A percentile compares a stretch with the other conserved stretches of the same genome.
Conservation (phyloP, 2,113 vertebrate genomes). For the Nyctibius bracteatus region DNA sequence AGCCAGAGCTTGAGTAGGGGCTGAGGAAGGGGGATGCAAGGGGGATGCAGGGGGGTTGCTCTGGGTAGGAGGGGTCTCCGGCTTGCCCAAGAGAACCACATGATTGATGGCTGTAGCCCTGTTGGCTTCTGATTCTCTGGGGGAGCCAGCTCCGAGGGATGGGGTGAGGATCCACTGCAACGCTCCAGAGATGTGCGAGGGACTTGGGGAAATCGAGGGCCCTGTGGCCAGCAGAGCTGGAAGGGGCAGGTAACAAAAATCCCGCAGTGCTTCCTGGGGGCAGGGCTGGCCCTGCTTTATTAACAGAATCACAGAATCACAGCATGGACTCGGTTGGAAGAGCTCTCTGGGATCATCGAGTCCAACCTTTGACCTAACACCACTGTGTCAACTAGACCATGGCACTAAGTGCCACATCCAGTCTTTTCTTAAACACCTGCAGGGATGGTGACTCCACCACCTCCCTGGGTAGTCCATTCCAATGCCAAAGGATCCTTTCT, state of each 20-base stretch:
- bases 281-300: not conserved
- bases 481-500: no score
- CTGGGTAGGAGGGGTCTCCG: not conserved
- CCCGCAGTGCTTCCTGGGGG: not conserved
- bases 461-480: no score
- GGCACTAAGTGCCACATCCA: no score
- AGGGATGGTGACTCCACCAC: no score
- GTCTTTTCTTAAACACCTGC: no score
- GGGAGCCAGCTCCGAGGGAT: not conserved
- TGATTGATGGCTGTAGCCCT: not conserved
- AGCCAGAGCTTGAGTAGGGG: not conserved
- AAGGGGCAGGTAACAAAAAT: not conserved
- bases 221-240: not conserved
- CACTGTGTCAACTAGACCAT: no score
- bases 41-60: no score
- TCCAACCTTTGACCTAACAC: no score
- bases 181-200: not conserved
- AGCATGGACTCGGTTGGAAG: no score
- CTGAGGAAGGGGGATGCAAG: no score
- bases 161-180: not conserved
- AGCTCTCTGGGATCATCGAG: no score
- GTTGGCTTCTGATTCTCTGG: fast-evolving
- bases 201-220: not conserved
- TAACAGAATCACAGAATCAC: no score
- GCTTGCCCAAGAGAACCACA: not conserved